Evolutionary conservation across 2,797 vertebrate genomes (phyloP).

Genomic region (Eulemur mongoz): DNA sequence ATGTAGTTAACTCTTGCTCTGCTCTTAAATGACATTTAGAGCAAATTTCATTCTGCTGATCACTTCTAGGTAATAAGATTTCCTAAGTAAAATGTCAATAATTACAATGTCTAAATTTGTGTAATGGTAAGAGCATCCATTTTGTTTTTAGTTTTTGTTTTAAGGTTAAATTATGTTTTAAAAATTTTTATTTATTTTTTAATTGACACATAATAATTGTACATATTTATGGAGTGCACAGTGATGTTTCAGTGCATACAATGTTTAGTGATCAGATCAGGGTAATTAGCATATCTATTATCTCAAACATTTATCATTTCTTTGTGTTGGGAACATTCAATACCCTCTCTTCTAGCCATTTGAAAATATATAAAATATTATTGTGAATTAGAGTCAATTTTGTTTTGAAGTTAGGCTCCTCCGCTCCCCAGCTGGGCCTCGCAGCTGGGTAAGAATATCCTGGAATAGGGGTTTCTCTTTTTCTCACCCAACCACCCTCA

Average conservation of each 20-base stretch:
- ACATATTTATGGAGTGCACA: not conserved
- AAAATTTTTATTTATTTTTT: not conserved
- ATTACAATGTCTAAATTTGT: not conserved
- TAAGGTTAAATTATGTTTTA: not conserved
- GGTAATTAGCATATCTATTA: not conserved
- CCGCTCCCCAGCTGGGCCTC: not conserved
- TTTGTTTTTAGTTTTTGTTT: not conserved
- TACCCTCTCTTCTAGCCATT: not conserved
- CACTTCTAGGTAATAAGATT: not conserved
- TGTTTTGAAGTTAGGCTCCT: not conserved
- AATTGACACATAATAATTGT: not conserved
- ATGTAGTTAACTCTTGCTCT: constrained; percentile 18
- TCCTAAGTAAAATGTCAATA: not conserved
- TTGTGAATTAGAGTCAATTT: not conserved
- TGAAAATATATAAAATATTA: not conserved
- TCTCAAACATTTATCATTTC: not conserved
- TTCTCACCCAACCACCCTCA: not conserved
- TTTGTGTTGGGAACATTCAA: not conserved
- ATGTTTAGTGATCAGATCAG: not conserved
- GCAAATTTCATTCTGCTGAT: not conserved
- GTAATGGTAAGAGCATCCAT: not conserved
- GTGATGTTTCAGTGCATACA: not conserved
- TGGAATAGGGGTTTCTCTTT: not conserved
- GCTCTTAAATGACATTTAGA: constrained; percentile 18
- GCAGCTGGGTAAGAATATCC: not conserved